A percentile compares a stretch with the other conserved stretches of the same genome.
These are phyloP conservation scores for Rhyacophila brunnea DNA, from an alignment of 1,140 invertebrate species.

Conservation along the genomic window DNA sequence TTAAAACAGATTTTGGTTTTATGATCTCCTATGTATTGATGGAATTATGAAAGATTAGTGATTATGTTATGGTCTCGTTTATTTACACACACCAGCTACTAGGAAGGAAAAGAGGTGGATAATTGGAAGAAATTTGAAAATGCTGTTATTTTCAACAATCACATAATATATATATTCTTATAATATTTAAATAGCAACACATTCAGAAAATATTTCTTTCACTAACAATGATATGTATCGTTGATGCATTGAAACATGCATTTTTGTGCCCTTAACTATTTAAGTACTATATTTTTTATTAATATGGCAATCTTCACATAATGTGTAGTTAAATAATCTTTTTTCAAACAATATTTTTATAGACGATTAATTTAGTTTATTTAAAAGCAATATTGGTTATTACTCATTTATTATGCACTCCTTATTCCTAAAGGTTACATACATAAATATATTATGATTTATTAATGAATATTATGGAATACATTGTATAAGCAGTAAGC, in stretches of 20 bases:
- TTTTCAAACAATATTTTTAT: not conserved
- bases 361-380: not conserved
- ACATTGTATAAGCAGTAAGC: too few relatives aligned
- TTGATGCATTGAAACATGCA: slow-evolving; percentile 6
- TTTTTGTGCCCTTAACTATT: slow-evolving; percentile 11
- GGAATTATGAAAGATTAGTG: too few relatives aligned
- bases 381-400: not conserved
- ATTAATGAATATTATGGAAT: too few relatives aligned
- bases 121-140: too few relatives aligned
- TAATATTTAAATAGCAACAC: slow-evolving; percentile 5
- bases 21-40: too few relatives aligned
- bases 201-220: slow-evolving; percentile 4
- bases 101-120: too few relatives aligned
- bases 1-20: too few relatives aligned
- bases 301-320: not conserved
- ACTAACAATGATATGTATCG: slow-evolving; percentile 11
- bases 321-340: not conserved
- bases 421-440: not conserved
- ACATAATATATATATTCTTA: too few relatives aligned
- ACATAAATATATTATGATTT: too few relatives aligned
- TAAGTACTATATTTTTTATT: not conserved
- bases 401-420: not conserved
- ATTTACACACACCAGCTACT: too few relatives aligned
- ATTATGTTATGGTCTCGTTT: too few relatives aligned
- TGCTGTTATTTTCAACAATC: too few relatives aligned